These are phyloP conservation scores for Polypedilum pembai DNA, from an alignment of 1,140 invertebrate species.

Conservation along the genomic window DNA sequence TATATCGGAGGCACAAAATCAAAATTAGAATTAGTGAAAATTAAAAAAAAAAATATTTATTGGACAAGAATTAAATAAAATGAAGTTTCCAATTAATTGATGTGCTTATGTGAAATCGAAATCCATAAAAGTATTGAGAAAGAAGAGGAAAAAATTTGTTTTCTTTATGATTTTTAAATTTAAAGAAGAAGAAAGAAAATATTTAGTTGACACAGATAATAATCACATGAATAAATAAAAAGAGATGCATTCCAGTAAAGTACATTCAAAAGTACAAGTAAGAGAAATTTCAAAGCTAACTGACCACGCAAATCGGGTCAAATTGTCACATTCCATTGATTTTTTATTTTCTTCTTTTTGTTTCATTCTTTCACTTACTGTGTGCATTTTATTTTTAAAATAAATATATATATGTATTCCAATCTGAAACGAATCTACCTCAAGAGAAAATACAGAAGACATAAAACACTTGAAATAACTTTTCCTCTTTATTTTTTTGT, in stretches of 20 bases:
- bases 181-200: neutral
- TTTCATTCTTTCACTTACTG: neutral
- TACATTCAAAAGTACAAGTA: neutral
- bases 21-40: slow-evolving; percentile 35
- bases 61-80: slow-evolving; percentile 14
- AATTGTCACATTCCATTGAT: slow-evolving; percentile 17
- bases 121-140: neutral
- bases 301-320: slow-evolving; percentile 8
- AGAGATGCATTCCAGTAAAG: neutral
- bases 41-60: slow-evolving; percentile 29
- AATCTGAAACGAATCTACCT: slow-evolving; percentile 8
- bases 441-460: neutral
- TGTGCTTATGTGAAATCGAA: slow-evolving; percentile 25
- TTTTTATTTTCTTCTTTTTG: too few species aligned
- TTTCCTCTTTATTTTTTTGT: neutral
- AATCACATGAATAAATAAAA: neutral
- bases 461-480: too few species aligned
- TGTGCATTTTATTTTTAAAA: neutral
- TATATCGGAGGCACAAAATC: slow-evolving; percentile 41
- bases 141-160: slow-evolving; percentile 2
- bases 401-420: neutral
- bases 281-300: neutral
- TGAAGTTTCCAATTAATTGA: slow-evolving; percentile 27
- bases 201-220: slow-evolving; percentile 18
- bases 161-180: neutral